Base-by-base conservation (phyloP, 2,113 vertebrate genomes). In the Pterocles orientalis region DNA sequence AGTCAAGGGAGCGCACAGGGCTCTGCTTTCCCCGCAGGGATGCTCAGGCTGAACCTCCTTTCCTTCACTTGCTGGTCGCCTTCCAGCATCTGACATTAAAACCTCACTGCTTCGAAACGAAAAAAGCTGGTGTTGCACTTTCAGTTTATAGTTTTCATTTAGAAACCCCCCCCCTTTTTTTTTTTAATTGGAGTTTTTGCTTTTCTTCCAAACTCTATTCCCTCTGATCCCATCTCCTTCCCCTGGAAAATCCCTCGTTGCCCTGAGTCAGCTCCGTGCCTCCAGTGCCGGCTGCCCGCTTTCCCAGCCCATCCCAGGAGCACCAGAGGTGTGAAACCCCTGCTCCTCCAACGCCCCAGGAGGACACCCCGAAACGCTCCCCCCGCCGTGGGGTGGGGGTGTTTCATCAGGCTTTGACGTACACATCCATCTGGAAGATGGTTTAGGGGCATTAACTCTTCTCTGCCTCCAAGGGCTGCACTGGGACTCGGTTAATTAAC, bases 1-100 rank as follows among this genome's bases (percentile, higher is more conserved):
- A 4, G 8, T 7, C 48, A 18, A 51, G 56, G 1, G 36, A 71
- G 24, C 0, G 0, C 8, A 53, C 50, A 89, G 51, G 51, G 60
- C 75, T 94, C 68, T 0, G 18, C 17, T 18, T 18, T 54, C 64
- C 92, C 91, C 50, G 3, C 39, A n/a, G 82, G 77, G 71, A 62
- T 65, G 7, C 58, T 70, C 28, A 29, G 54, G n/a, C 70, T 25
- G 10, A 83, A 43, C 29, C 60, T 90, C 60, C 72, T 84, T 68
- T 70, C 86, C 56, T 12, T 43, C 69, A 24, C 68, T 62, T 51
- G 50, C 60, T 56, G 71, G 54, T 54, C 70, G n/a, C 48, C 45
- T 88, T 83, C 88, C 92, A 93, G 47, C 54, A 77, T 20, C 71
- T 12, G 28, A 0, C 31, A 20, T 70, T 41, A 58, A 92, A 92